phyloP scores from a whole-genome alignment of 2,797 vertebrate genomes.

The Molothrus aeneus region DNA sequence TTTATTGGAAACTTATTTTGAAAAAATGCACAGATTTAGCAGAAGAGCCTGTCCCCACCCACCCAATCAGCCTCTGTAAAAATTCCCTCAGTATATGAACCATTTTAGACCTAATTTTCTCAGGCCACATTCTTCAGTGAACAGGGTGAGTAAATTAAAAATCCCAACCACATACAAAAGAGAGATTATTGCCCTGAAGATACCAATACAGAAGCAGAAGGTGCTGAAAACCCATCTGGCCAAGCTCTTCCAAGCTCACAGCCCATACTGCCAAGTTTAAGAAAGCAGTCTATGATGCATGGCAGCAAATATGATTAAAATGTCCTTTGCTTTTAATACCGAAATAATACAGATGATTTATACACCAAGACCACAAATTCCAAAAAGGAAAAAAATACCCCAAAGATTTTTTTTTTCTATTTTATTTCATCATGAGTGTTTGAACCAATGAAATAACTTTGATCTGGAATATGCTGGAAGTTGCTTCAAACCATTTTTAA shows the following conservation, averaged over 20 bases:
- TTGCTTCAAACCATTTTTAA: conserved; percentile 15
- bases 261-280: not conserved
- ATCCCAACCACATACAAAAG: not conserved
- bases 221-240: not conserved
- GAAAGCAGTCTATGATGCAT: not conserved
- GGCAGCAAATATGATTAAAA: not conserved
- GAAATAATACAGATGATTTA: not conserved
- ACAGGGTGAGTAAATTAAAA: not conserved
- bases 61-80: not conserved
- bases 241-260: not conserved
- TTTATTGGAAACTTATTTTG: not conserved
- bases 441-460: not conserved
- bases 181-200: not conserved
- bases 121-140: not conserved
- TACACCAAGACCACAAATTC: not conserved
- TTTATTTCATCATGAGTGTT: not conserved
- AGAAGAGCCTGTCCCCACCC: not conserved
- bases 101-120: not conserved
- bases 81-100: not conserved
- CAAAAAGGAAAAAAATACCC: not conserved
- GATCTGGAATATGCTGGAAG: not conserved
- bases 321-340: not conserved
- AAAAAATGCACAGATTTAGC: not conserved
- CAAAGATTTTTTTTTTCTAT: not conserved
- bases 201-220: not conserved